Base-by-base conservation (phyloP, 2,113 vertebrate species). In the Nettapus auritus region DNA sequence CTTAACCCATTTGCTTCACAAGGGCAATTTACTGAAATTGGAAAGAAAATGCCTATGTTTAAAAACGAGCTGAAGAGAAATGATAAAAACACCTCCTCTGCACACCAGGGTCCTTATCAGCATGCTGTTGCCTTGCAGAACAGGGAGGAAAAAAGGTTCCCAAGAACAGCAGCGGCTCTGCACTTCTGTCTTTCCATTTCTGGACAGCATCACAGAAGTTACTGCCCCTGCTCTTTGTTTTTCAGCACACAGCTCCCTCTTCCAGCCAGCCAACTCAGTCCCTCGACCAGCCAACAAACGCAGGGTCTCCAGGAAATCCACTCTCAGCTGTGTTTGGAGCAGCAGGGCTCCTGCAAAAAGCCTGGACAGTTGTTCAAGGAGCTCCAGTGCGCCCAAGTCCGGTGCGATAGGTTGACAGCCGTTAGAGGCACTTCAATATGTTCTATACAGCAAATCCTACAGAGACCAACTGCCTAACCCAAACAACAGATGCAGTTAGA, bases 281-380 rank as follows among this genome's bases (percentile, higher is more conserved):
- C 17, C 48, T 26, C 12, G 28, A 59, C 28, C 34, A 63, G 13
- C 7, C 9, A 38, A 1, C 68, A 44, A 31, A 34, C 38, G 36
- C 25, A 40, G 34, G 7, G 48, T 6, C 36, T 22, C 2, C 5
- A 31, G 29, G 53, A 57, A 60, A 83, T 52, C 50, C 3, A 0
- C 11, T 33, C 0, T 5, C 50, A 18, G 2, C 12, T 3, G 26
- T 6, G 20, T 16, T 2, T 19, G 28, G n/a, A 73, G 42, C 1
- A 57, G 18, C 6, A 3, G 0, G 2, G 20, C 25, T 12, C 68
- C 48, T 34, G 57, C 56, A 15, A 34, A 44, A 73, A 46, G 17
- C 48, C 75, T 21, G 46, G 46, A 7, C 3, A 25, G n/a, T 15
- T 78, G n/a, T 15, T 69, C 38, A 23, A 13, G 17, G 28, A 31